Base-by-base conservation (phyloP, 2,888 invertebrate species). In the Endomychus coccineus region DNA sequence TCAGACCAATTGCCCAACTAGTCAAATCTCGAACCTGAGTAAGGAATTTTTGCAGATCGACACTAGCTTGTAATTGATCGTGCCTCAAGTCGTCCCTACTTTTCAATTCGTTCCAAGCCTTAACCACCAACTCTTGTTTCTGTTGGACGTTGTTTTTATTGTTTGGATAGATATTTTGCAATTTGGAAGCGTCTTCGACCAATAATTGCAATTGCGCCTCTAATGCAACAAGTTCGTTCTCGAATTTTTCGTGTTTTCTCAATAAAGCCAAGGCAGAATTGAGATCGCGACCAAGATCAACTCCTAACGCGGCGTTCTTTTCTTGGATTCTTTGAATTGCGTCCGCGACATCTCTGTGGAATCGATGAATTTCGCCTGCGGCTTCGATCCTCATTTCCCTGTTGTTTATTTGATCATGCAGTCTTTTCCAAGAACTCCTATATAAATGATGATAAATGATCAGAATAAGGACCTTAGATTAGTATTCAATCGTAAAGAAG, bases 331-430 rank as follows among this genome's bases (percentile, higher is more conserved):
- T 74, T 23, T 87, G 83, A 5, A 91, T 66, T 2, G 92, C 85
- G 58, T 96, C 95, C 13, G 85, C 88, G 1, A 88, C 91, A 66
- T 96, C 96, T 34, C 95, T 79, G 68, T 97, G 96, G 75, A 95
- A 97, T 36, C 94, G 78, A 67, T 97, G 97, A 48, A 97, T 91
- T 70, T 96, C 94, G 6, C 90, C 95, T 1, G 97, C 97, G 1
- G 92, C 96, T 58, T 83, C 81, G 22, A 98, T 70, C 24, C 91
- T 83, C 43, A 84, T 79, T 46, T 89, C 89, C 9, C 96, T 78
- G 30, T 85, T 80, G 50, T 85, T 83, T 39, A 96, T 83, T 58
- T 89, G 80, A 32, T 88, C 84, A 31, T 92, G 73, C 0, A 97
- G 75, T 27, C 83, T 80, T 46, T 87, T 83, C 96, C 97, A 98